Conservation (phyloP, 2,113 vertebrate genomes). For the Pangasianodon hypophthalmus region DNA sequence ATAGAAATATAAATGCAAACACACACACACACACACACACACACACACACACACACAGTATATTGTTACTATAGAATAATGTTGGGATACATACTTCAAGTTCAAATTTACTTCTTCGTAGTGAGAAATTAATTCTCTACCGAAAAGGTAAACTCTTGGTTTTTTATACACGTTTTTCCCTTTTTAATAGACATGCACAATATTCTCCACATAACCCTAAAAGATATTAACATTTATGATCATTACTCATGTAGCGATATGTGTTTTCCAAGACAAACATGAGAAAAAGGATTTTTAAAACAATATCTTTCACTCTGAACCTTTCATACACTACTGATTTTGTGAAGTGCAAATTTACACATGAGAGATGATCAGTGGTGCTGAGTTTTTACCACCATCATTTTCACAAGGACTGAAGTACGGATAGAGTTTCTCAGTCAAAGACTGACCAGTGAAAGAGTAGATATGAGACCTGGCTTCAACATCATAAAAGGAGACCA, state of each 20-base stretch:
- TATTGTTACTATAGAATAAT: too few relatives aligned
- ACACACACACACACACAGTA: too few relatives aligned
- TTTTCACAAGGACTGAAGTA: background rate
- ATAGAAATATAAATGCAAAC: too few relatives aligned
- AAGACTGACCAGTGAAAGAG: slow-evolving; percentile 32
- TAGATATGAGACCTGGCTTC: slow-evolving; percentile 15
- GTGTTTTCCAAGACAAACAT: background rate
- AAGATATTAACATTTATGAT: background rate
- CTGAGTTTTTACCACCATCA: background rate
- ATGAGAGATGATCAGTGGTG: slow-evolving; percentile 11
- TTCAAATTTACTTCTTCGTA: too few relatives aligned
- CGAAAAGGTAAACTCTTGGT: background rate
- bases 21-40: too few relatives aligned
- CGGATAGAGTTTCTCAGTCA: slow-evolving; percentile 31
- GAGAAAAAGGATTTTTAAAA: too few relatives aligned
- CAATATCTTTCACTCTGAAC: too few relatives aligned
- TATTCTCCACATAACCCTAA: background rate
- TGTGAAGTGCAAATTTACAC: background rate
- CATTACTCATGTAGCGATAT: background rate
- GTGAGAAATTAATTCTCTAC: background rate
- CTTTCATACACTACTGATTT: too few relatives aligned
- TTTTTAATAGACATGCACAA: background rate
- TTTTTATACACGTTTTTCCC: background rate
- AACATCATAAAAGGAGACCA: slow-evolving; percentile 24
- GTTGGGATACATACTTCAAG: too few relatives aligned